Base-by-base conservation (phyloP, 2,797 vertebrate genomes). In the Danio jaintianensis region DNA sequence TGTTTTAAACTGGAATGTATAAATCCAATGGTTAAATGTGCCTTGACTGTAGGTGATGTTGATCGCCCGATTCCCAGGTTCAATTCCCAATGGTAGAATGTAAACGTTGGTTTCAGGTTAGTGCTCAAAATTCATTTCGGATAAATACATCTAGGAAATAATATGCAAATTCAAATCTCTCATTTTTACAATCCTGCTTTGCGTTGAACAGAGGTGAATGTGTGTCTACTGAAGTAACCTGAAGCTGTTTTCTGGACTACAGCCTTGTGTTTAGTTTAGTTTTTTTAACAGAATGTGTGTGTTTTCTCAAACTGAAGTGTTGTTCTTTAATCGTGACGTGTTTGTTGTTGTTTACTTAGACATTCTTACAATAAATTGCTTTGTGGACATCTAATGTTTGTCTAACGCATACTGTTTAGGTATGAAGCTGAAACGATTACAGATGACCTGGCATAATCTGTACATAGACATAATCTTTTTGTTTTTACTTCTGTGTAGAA, bases 321-420 rank as follows among this genome's bases (percentile, higher is more conserved):
- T 22, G 4, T 40, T 50, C 18, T 71, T 42, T 50, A 64, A 48
- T 15, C 75, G 22, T 29, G 1, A 73, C 48, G 48, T 53, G 18
- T 80, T 38, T 53, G 79, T n/a, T 45, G 69, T 82, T 66, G 73
- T 82, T 87, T 52, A 78, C 50, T 84, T 20, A 75, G 82, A 15
- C 40, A 85, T 70, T 67, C 7, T 64, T 53, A 16, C 43, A 78
- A 42, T 80, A 81, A 77, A 84, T 50, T 64, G 43, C n/a, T 45
- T 78, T 76, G 12, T 71, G 36, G 7, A 9, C 12, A 4, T 20
- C 52, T 38, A 70, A 2, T 5, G 38, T 63, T 18, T 63, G 50
- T 55, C 48, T 53, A 38, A 40, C 29, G 1, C 29, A 29, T 29
- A 29, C 29, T 29, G 29, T 29, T 29, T 29, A 29, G n/a, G n/a